Percentiles rank a stretch among this genome's conserved stretches.
These are phyloP conservation scores for Cerastis leucographa DNA, from an alignment of 2,888 invertebrate species.

Conservation along the genomic window DNA sequence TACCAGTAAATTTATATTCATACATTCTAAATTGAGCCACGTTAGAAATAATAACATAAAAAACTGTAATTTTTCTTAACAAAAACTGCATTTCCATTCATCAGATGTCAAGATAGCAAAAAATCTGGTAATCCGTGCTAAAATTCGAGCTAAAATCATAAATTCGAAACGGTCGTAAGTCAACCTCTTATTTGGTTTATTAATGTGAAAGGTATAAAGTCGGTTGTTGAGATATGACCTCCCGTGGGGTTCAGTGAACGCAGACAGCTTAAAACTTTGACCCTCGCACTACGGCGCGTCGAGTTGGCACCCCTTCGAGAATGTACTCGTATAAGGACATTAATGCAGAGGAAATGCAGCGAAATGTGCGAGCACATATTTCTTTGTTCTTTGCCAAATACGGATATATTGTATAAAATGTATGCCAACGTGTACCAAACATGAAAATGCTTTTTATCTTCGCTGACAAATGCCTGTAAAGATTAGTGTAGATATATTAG, in stretches of 20 bases:
- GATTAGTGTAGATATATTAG: background rate
- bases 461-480: background rate
- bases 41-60: background rate
- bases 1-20: background rate
- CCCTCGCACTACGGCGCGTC: slow-evolving; percentile 64
- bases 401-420: slow-evolving; percentile 19
- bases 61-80: background rate
- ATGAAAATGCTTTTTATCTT: slow-evolving; percentile 8
- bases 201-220: slow-evolving; percentile 71
- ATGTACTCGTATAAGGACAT: slow-evolving; percentile 48
- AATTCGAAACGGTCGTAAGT: slow-evolving; percentile 41
- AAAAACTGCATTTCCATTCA: slow-evolving; percentile 23
- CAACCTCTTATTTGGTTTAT: slow-evolving; percentile 58
- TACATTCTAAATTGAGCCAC: background rate
- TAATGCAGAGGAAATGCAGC: slow-evolving; percentile 50
- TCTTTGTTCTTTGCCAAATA: slow-evolving; percentile 50
- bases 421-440: slow-evolving; percentile 3
- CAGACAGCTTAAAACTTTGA: slow-evolving; percentile 71
- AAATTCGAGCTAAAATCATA: slow-evolving; percentile 12
- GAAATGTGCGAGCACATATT: slow-evolving; percentile 25
- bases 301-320: slow-evolving; percentile 63
- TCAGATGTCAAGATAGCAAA: background rate
- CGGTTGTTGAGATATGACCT: slow-evolving; percentile 70
- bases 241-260: slow-evolving; percentile 74
- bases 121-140: slow-evolving; percentile 1